Conservation (phyloP, 2,888 invertebrate genomes). For the Synergus japonicus region DNA sequence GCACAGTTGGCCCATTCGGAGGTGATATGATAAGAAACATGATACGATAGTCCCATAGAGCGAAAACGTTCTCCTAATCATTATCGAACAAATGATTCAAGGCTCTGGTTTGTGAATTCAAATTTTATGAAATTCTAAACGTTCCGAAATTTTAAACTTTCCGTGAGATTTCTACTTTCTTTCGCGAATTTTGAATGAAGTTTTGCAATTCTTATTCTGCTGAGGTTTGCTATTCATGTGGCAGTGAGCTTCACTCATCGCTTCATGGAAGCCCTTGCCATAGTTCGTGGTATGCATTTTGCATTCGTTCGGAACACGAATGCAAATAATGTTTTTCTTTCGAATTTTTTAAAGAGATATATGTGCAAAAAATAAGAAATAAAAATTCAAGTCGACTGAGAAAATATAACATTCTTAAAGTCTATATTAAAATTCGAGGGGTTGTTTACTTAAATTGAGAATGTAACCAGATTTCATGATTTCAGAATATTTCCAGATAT, state of each 20-base stretch:
- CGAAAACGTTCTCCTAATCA: background rate
- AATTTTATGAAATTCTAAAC: too few species aligned
- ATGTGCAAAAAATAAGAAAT: background rate
- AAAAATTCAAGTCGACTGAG: too few species aligned
- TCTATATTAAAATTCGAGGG: too few species aligned
- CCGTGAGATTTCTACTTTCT: background rate
- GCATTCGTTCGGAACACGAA: slow-evolving; percentile 11
- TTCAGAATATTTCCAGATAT: too few species aligned
- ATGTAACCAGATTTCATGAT: too few species aligned
- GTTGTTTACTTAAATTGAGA: too few species aligned
- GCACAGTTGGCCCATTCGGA: slow-evolving; percentile 31
- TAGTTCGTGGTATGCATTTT: slow-evolving; percentile 23
- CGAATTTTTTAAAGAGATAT: background rate
- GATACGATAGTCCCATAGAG: slow-evolving; percentile 30
- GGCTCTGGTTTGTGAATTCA: background rate
- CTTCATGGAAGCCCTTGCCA: slow-evolving; percentile 22
- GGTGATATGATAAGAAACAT: slow-evolving; percentile 35
- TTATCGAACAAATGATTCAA: background rate
- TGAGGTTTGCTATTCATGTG: slow-evolving; percentile 36
- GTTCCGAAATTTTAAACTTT: background rate
- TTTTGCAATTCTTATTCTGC: slow-evolving; percentile 29
- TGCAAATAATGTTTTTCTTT: background rate
- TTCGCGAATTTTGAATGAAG: background rate
- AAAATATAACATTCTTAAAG: too few species aligned
- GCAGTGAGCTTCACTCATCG: slow-evolving; percentile 28